A percentile compares a stretch with the other conserved stretches of the same genome.
Conservation (phyloP, 35 echinoderm and acorn worm species). For the Chiridota heheva region DNA sequence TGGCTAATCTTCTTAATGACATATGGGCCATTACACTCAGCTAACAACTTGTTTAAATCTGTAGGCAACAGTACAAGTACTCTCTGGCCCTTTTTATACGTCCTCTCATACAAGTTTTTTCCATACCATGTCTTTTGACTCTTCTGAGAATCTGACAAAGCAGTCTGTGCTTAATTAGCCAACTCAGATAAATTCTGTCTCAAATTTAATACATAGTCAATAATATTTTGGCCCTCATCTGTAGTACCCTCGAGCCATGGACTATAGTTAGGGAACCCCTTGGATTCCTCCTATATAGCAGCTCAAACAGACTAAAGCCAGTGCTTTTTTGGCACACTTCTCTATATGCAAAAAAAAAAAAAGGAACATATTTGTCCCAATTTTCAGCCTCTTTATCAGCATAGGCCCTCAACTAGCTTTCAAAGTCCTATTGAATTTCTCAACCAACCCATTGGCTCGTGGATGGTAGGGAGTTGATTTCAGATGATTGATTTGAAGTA, state of each 20-base stretch:
- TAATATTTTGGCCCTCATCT: background rate
- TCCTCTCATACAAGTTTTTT: conserved; percentile 1
- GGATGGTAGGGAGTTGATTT: conserved; percentile 30
- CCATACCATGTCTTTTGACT: conserved; percentile 33
- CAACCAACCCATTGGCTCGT: conserved; percentile 6
- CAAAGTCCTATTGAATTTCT: conserved; percentile 29
- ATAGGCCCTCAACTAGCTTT: conserved; percentile 20
- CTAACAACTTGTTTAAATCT: conserved; percentile 19
- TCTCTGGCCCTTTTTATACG: background rate
- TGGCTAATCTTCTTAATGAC: conserved; percentile 20
- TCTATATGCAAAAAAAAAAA: conserved; percentile 16
- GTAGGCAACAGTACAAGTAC: background rate
- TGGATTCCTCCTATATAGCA: conserved; percentile 13
- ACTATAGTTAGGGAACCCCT: conserved; percentile 5
- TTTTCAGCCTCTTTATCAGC: conserved; percentile 4
- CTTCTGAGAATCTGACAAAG: background rate
- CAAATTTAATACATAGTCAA: conserved; percentile 29
- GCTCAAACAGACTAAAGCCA: conserved; percentile 12
- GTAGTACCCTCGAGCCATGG: background rate
- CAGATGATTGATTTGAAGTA: background rate
- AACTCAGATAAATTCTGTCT: background rate
- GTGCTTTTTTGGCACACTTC: conserved; percentile 22
- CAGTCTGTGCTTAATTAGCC: background rate
- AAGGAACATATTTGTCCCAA: conserved; percentile 33
- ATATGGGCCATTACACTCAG: conserved; percentile 58